phyloP scores from a whole-genome alignment of 2,797 vertebrate species.

The Sebastes nivosus region DNA sequence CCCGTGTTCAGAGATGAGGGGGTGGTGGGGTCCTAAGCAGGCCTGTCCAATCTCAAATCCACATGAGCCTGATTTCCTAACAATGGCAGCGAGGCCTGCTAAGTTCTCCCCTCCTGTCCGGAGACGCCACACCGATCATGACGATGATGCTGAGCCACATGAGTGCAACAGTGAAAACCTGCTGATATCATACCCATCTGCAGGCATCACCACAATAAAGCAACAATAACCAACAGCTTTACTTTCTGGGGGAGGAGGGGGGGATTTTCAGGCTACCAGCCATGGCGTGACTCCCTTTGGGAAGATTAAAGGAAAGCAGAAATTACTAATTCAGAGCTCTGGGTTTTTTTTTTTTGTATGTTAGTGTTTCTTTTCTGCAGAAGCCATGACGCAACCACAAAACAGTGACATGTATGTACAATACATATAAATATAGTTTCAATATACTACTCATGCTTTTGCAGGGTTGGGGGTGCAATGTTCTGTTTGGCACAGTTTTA shows the following conservation, averaged over 20 bases:
- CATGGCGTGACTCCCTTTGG: slow-evolving; percentile 98
- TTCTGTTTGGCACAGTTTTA: slow-evolving; percentile 75
- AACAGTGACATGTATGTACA: slow-evolving; percentile 82
- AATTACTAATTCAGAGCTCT: slow-evolving; percentile 78
- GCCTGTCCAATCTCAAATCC: slow-evolving; percentile 49
- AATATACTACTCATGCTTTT: slow-evolving; percentile 88
- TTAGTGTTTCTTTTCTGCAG: slow-evolving; percentile 76
- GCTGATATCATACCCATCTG: slow-evolving; percentile 64
- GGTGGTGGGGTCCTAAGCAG: slow-evolving; percentile 8
- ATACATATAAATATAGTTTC: slow-evolving; percentile 77
- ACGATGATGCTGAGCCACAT: slow-evolving; percentile 48
- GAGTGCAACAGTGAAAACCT: slow-evolving; percentile 79
- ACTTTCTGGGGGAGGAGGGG: slow-evolving; percentile 51
- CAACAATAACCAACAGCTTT: slow-evolving; percentile 80
- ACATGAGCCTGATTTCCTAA: slow-evolving; percentile 20
- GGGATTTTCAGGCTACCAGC: slow-evolving; percentile 94
- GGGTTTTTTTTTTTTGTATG: slow-evolving; percentile 43
- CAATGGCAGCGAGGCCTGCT: slow-evolving; percentile 42
- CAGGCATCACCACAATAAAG: slow-evolving; percentile 86
- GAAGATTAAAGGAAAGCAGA: slow-evolving; percentile 81
- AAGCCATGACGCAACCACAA: slow-evolving; percentile 78
- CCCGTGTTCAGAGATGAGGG: neutral
- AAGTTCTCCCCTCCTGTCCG: slow-evolving; percentile 31
- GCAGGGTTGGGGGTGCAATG: slow-evolving; percentile 62
- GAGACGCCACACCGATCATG: slow-evolving; percentile 19